phyloP scores from a whole-genome alignment of 2,888 invertebrate genomes.

The Rutpela maculata region DNA sequence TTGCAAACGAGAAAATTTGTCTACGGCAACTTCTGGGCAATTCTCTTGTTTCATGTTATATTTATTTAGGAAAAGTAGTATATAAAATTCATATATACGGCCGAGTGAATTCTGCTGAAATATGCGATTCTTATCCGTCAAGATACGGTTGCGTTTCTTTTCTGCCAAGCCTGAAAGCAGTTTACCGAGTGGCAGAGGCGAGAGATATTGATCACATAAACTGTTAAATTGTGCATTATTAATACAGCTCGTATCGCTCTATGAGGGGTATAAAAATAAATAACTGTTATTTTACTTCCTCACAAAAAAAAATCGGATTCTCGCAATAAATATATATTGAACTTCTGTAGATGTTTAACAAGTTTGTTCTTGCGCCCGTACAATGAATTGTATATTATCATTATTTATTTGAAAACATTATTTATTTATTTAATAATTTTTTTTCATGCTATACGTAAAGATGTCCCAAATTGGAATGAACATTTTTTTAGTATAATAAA shows the following conservation, averaged over 20 bases:
- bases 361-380: too few species aligned
- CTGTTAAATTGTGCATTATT: constrained; percentile 7
- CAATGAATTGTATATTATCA: too few species aligned
- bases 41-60: constrained; percentile 2
- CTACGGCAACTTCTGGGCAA: too few species aligned
- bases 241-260: neutral
- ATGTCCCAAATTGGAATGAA: too few species aligned
- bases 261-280: neutral
- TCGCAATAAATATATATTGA: too few species aligned
- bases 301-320: neutral
- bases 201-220: neutral
- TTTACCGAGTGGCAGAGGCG: neutral
- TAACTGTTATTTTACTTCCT: neutral
- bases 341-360: too few species aligned
- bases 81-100: constrained; percentile 6
- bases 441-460: too few species aligned
- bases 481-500: too few species aligned
- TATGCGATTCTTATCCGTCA: constrained; percentile 9
- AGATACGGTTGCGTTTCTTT: constrained; percentile 2
- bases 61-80: constrained; percentile 6
- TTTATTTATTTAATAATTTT: too few species aligned
- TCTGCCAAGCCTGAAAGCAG: neutral
- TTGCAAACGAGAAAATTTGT: constrained; percentile 3
- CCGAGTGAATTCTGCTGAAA: constrained; percentile 3
- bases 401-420: too few species aligned